A percentile compares a stretch with the other conserved stretches of the same genome.
Evolutionary conservation across 2,113 vertebrate genomes (phyloP).

Genomic region (Phalacrocorax carbo): DNA sequence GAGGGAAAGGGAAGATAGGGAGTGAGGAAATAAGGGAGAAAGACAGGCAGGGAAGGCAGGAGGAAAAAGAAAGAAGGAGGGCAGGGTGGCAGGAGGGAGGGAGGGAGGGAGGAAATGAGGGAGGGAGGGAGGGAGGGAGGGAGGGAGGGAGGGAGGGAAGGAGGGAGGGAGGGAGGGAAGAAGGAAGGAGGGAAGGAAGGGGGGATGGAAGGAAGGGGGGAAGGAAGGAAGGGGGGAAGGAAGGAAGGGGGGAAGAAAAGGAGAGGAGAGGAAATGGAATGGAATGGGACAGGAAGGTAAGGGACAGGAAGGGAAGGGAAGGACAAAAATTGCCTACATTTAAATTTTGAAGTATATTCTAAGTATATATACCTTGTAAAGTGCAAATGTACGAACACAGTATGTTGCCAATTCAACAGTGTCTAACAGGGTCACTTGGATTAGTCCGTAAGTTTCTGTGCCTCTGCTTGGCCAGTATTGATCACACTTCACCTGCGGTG

Average conservation of each 20-base stretch:
- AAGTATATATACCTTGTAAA: conserved; percentile 87
- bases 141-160: too few relatives aligned
- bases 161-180: too few relatives aligned
- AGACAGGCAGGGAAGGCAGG: neutral
- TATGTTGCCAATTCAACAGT: conserved; percentile 96
- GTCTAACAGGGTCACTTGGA: conserved; percentile 93
- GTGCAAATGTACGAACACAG: conserved; percentile 95
- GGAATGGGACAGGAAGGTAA: too few relatives aligned
- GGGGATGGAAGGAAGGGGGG: too few relatives aligned
- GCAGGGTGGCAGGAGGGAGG: neutral
- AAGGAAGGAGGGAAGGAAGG: too few relatives aligned
- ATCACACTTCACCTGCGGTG: conserved; percentile 94
- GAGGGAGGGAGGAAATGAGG: too few relatives aligned
- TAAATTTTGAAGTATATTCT: neutral
- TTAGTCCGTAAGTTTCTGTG: conserved; percentile 93
- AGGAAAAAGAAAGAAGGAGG: neutral
- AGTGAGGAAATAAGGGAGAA: neutral
- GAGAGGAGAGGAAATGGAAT: neutral
- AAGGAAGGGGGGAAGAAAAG: too few relatives aligned
- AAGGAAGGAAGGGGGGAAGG: too few relatives aligned
- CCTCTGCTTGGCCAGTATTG: conserved; percentile 98
- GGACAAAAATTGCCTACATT: neutral
- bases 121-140: too few relatives aligned
- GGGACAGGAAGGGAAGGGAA: too few relatives aligned
- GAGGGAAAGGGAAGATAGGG: neutral